phyloP scores from a whole-genome alignment of 2,888 invertebrate genomes.

The Trichogramma evanescens region DNA sequence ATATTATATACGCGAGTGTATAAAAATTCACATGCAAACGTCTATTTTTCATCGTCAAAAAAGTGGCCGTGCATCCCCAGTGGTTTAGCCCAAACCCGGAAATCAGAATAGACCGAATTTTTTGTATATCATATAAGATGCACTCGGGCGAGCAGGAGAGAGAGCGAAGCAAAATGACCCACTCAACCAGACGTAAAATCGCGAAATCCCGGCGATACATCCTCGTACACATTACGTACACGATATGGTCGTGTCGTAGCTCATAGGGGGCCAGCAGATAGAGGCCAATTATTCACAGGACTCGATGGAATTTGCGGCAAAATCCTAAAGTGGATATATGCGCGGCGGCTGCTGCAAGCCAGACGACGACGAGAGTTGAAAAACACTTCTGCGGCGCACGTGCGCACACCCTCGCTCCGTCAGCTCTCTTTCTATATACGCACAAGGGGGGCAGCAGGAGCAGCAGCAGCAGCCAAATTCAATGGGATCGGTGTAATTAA shows the following conservation, averaged over 20 bases:
- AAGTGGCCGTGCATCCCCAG: too few relatives aligned
- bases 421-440: background rate
- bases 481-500: slow-evolving; percentile 48
- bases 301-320: slow-evolving; percentile 24
- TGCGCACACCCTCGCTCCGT: slow-evolving; percentile 24
- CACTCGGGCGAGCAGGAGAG: background rate
- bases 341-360: background rate
- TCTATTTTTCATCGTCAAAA: too few relatives aligned
- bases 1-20: too few relatives aligned
- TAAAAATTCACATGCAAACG: too few relatives aligned
- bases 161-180: slow-evolving; percentile 12
- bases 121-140: background rate
- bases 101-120: background rate
- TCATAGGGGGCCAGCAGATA: background rate
- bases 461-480: slow-evolving; percentile 37
- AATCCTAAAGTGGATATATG: slow-evolving; percentile 24
- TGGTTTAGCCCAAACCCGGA: background rate
- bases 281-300: slow-evolving; percentile 22
- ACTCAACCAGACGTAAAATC: slow-evolving; percentile 20
- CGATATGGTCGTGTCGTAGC: background rate
- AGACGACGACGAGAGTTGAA: slow-evolving; percentile 21
- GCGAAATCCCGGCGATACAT: slow-evolving; percentile 18
- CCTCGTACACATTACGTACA: background rate
- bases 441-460: slow-evolving; percentile 18
- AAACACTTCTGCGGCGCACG: slow-evolving; percentile 36